These are phyloP conservation scores for Drosophila prosaltans DNA, from an alignment of 1,140 invertebrate genomes.

Conservation along the genomic window DNA sequence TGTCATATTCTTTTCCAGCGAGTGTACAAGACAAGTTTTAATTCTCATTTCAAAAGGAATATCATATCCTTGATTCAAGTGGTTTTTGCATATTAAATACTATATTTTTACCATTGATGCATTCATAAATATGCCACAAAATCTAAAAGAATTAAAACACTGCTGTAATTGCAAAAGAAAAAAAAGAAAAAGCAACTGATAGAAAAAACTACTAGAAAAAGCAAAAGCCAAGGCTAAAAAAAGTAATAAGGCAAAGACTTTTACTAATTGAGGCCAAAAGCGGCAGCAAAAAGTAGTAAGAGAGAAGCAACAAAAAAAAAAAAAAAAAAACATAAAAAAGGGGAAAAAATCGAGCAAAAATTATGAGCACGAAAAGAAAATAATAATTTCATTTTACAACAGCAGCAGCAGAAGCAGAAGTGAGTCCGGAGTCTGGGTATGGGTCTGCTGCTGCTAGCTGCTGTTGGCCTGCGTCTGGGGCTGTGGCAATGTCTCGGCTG, in stretches of 20 bases:
- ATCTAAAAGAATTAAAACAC: background rate
- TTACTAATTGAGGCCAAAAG: conserved; percentile 70
- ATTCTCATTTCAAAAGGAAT: background rate
- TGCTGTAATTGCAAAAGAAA: background rate
- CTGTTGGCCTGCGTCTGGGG: conserved; percentile 19
- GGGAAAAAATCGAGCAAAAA: conserved; percentile 29
- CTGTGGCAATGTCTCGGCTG: conserved; percentile 1
- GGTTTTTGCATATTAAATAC: background rate
- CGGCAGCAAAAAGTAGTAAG: conserved; percentile 19
- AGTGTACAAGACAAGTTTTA: background rate
- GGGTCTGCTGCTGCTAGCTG: conserved; percentile 8
- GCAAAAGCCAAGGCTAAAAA: conserved; percentile 56
- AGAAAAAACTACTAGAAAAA: conserved; percentile 33
- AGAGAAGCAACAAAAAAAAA: conserved; percentile 16
- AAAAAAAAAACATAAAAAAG: conserved; percentile 2
- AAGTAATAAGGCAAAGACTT: conserved; percentile 69
- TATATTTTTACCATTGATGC: background rate
- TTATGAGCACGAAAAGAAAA: conserved; percentile 81
- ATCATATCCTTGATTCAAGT: background rate
- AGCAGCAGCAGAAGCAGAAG: conserved; percentile 18
- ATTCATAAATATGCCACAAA: background rate
- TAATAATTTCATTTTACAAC: conserved; percentile 77
- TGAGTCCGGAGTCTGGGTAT: background rate
- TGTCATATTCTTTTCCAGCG: background rate
- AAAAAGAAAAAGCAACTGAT: conserved; percentile 10